Conservation (phyloP, 2,113 vertebrate genomes). For the Notothenia coriiceps region DNA sequence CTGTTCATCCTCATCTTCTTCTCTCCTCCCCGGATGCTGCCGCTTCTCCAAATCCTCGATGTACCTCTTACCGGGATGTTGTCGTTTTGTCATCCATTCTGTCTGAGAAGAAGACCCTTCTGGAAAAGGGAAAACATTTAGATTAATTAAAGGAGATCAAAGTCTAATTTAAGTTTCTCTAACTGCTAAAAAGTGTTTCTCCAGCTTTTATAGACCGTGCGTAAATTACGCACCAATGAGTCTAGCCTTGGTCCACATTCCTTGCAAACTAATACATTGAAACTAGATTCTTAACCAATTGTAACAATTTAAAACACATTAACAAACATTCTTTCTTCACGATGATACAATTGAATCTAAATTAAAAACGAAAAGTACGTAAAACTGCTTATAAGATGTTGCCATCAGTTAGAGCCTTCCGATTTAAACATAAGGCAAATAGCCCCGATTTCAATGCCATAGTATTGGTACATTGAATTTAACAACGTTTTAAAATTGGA, state of each 20-base stretch:
- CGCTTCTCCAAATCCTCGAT: conserved; percentile 84
- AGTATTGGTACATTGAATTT: background rate
- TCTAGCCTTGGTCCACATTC: background rate
- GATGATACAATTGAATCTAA: no score
- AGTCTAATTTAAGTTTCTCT: background rate
- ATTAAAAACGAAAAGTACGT: no score
- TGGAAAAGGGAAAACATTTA: conserved; percentile 62
- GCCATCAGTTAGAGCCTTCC: background rate
- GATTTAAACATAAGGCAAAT: background rate
- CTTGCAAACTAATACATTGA: background rate
- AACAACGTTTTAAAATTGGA: background rate
- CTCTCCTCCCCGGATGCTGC: conserved; percentile 89
- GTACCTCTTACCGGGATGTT: conserved; percentile 86
- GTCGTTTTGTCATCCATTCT: conserved; percentile 86
- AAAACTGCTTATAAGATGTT: background rate
- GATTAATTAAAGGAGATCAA: background rate
- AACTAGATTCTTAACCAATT: background rate
- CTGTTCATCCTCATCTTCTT: conserved; percentile 73
- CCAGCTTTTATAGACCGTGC: background rate
- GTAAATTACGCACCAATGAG: conserved; percentile 43
- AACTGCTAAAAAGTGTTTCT: background rate
- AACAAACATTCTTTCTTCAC: background rate
- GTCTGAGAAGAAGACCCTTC: conserved; percentile 76
- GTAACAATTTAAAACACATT: background rate
- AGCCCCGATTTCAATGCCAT: background rate